Evolutionary conservation across 2,797 vertebrate genomes (phyloP), one percentile per base, ranked within the genome.

Genomic region (Euphonia xanthogaster): DNA sequence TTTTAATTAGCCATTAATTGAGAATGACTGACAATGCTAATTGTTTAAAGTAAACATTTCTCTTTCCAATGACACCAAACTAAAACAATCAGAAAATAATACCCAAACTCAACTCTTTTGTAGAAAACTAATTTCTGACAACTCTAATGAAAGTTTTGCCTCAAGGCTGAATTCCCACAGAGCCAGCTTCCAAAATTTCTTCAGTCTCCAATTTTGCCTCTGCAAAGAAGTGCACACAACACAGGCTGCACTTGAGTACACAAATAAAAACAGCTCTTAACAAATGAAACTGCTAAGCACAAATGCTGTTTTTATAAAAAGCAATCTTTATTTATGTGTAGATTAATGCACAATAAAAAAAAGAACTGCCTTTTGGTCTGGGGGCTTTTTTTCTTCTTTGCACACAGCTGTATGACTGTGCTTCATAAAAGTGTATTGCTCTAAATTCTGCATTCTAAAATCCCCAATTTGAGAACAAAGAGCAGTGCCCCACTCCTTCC

Each of bases 1-100:
- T 80, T 89, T 93, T 85, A 94, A 92, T 91, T 86, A 88, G 61
- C 57, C 42, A 77, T 90, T 89, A 82, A 87, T 61, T 94, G 85
- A 95, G 70, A 83, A 11, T 83, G 61, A 90, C 22, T 86, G 90
- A 92, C 72, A 83, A 51, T 2, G 6, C 45, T 85, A 85, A 96
- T 91, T 72, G 54, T 91, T 89, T 54, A 80, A 83, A 61, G 80
- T 45, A 92, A 89, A 92, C 33, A 86, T 72, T 80, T 80, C 31
- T 81, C 45, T 67, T 87, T 50, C 39, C 58, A 80, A 23, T 3
- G n/a, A 86, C 54, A 86, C 28, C 3, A 1, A 92, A 75, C 50
- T 80, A 51, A 91, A 92, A 55, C 8, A 8, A 96, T 77, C 66
- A 83, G 68, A 77, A 94, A 95, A 86, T 55, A 93, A 84, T 31